These are phyloP conservation scores for Ferrisia virgata DNA, from an alignment of 2,888 invertebrate species.

Conservation along the genomic window DNA sequence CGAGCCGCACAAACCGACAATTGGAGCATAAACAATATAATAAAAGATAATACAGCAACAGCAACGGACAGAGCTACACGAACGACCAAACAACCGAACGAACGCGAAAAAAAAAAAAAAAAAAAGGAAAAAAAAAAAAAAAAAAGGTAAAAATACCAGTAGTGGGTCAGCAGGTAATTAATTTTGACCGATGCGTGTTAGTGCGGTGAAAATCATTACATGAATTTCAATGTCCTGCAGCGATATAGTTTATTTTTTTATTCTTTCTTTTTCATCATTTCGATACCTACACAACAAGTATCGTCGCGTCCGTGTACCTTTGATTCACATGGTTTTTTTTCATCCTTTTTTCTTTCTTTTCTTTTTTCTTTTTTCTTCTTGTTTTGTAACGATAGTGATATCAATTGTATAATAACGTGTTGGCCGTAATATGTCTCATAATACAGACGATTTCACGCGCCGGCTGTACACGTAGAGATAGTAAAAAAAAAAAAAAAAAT, in stretches of 20 bases:
- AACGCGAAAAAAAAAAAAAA: not conserved
- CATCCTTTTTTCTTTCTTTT: not conserved
- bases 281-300: not conserved
- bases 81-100: not conserved
- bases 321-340: not conserved
- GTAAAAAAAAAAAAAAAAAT: not conserved
- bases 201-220: slow-evolving; percentile 17
- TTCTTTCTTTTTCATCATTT: not conserved
- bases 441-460: not conserved
- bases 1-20: not conserved
- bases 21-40: not conserved
- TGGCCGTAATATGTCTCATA: not conserved
- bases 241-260: slow-evolving; percentile 8
- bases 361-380: not conserved
- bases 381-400: not conserved
- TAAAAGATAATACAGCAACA: slow-evolving; percentile 14
- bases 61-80: no score
- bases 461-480: not conserved
- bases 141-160: slow-evolving; percentile 7
- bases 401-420: not conserved
- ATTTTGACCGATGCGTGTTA: slow-evolving; percentile 24
- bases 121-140: not conserved
- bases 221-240: slow-evolving; percentile 5
- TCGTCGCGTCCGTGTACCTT: not conserved
- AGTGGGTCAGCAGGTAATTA: slow-evolving; percentile 24